Evolutionary conservation across 2,888 invertebrate genomes (phyloP).

Genomic region (Tanytarsus gracilentus): DNA sequence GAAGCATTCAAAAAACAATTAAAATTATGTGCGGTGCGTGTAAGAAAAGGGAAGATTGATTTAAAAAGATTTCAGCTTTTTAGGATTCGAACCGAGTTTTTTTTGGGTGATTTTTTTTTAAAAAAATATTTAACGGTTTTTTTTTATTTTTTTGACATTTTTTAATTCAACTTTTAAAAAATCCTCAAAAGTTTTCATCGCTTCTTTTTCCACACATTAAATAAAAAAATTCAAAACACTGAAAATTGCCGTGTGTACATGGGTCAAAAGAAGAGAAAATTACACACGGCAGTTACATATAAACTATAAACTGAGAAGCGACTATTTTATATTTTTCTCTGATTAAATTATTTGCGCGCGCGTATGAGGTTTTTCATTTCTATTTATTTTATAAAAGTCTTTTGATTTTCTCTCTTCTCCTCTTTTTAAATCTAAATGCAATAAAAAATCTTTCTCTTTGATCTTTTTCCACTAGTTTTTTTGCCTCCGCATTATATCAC

Average conservation of each 20-base stretch:
- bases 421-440: slow-evolving; percentile 25
- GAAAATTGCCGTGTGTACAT: no score
- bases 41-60: neutral
- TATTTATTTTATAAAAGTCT: slow-evolving; percentile 29
- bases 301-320: slow-evolving; percentile 5
- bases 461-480: slow-evolving; percentile 29
- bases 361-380: slow-evolving; percentile 23
- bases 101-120: no score
- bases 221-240: no score
- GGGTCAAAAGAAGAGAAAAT: no score
- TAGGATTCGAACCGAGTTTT: no score
- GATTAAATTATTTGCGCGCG: slow-evolving; percentile 26
- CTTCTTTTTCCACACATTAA: no score
- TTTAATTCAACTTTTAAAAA: no score
- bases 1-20: slow-evolving; percentile 28
- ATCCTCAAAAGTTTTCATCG: no score
- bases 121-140: no score
- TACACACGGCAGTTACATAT: no score
- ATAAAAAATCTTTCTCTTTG: slow-evolving; percentile 27
- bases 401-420: slow-evolving; percentile 24
- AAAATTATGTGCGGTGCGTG: slow-evolving; percentile 22
- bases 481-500: neutral
- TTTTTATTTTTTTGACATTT: no score
- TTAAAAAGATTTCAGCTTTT: no score
- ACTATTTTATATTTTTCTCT: slow-evolving; percentile 27